These are phyloP conservation scores for Brachionus rubens DNA, from an alignment of 1,140 invertebrate species.

Conservation along the genomic window DNA sequence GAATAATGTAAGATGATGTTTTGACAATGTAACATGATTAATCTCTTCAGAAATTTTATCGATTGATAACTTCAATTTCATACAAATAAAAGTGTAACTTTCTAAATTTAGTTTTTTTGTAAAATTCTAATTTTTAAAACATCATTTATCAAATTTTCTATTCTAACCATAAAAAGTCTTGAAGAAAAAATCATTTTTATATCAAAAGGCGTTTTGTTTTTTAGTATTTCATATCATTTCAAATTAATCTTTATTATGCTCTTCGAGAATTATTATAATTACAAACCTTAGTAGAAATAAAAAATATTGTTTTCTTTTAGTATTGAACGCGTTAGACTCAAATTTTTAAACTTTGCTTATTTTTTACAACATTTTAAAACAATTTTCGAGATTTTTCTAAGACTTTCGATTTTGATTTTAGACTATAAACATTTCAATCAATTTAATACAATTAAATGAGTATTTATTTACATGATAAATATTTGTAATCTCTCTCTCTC, in stretches of 20 bases:
- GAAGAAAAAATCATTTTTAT: neutral
- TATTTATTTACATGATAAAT: slow-evolving; percentile 33
- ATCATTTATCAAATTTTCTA: no score
- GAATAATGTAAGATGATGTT: no score
- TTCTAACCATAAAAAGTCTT: no score
- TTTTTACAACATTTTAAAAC: neutral
- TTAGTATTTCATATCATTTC: neutral
- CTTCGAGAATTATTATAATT: slow-evolving; percentile 10
- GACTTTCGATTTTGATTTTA: neutral
- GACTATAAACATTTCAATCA: slow-evolving; percentile 26
- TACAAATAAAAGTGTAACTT: no score
- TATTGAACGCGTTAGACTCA: neutral
- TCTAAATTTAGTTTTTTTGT: no score
- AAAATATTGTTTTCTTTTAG: no score
- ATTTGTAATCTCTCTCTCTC: neutral
- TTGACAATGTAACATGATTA: no score
- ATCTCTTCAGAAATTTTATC: no score
- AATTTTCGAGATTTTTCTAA: neutral
- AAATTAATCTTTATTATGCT: slow-evolving; percentile 35
- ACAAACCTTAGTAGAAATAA: neutral
- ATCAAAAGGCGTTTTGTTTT: neutral
- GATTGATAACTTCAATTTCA: no score
- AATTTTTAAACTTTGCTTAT: neutral
- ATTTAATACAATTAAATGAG: slow-evolving; percentile 11
- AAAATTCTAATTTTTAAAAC: no score